Base-by-base conservation (phyloP, 1,140 invertebrate genomes). In the Drosophila carrolli region DNA sequence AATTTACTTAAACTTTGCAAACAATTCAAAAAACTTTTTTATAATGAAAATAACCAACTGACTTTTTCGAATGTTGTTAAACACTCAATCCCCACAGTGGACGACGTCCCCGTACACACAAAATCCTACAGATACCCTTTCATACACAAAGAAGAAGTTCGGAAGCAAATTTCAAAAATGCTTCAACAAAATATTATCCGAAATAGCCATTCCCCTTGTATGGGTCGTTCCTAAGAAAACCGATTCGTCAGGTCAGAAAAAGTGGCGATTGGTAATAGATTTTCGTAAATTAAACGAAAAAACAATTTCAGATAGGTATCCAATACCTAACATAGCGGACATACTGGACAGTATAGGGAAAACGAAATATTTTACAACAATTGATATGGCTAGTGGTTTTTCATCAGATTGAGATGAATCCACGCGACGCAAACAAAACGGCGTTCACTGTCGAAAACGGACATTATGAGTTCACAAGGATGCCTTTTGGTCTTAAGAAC, bases 201-300 rank as follows among this genome's bases (percentile, higher is more conserved):
- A 29, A 48, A 48, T 10, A 48, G 46, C 9, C 23, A 48, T 27
- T 48, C 46, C 23, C n/a, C n/a, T n/a, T n/a, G n/a, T n/a, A n/a
- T n/a, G n/a, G n/a, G n/a, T 67, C 35, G 43, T 61, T 0, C 57
- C 57, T 1, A 74, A 74, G 40, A 74, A 74, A 57, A 13, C 57
- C 2, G n/a, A 43, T 40, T 11, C 56, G 4, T 47, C 32, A 11
- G 40, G n/a, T 5, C 6, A 38, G 8, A 58, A 75, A 59, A 55
- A 50, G 38, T 70, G 65, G 72, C 32, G 63, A 35, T 40, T 67
- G 16, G 68, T 72, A 43, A 63, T 72, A n/a, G 46, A 63, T 29
- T 71, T 56, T 27, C 37, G 67, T 4, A 61, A 53, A 54, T 27
- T 72, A 13, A 58, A 58, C 29, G 41, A 53, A 43, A 71, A 56